Evolutionary conservation across 1,140 invertebrate species (phyloP).

Genomic region (Teleopsis dalmanni): DNA sequence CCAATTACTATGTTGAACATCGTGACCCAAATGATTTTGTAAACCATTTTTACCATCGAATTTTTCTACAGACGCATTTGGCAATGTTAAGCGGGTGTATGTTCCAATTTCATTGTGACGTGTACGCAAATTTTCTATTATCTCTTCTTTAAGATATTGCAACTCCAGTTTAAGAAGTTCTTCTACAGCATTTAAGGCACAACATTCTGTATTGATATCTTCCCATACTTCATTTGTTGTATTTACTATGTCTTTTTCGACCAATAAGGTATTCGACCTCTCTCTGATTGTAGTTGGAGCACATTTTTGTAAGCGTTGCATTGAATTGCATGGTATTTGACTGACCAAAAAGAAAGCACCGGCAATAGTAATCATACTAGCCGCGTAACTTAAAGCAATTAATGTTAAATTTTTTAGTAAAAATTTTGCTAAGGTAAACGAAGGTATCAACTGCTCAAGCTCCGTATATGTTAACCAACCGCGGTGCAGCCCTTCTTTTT

Average conservation of each 20-base stretch:
- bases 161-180: constrained; percentile 28
- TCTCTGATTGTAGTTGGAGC: not conserved
- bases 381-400: constrained; percentile 62
- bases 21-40: not conserved
- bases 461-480: constrained; percentile 86
- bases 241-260: constrained; percentile 2
- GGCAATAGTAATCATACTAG: constrained; percentile 61
- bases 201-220: constrained; percentile 15
- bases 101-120: constrained; percentile 11
- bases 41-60: constrained; percentile 4
- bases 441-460: constrained; percentile 56
- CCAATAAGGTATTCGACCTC: not conserved
- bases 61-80: constrained; percentile 1
- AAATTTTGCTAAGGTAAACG: constrained; percentile 49
- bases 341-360: constrained; percentile 60
- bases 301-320: constrained; percentile 20
- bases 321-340: constrained; percentile 48
- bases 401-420: constrained; percentile 56
- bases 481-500: constrained; percentile 60
- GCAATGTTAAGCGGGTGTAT: constrained; percentile 7
- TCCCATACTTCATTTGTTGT: not conserved
- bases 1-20: constrained; percentile 17
- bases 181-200: constrained; percentile 26
- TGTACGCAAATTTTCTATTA: constrained; percentile 18
- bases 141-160: constrained; percentile 25